Conservation (phyloP, 2,888 invertebrate genomes). For the Perizoma flavofasciatum region DNA sequence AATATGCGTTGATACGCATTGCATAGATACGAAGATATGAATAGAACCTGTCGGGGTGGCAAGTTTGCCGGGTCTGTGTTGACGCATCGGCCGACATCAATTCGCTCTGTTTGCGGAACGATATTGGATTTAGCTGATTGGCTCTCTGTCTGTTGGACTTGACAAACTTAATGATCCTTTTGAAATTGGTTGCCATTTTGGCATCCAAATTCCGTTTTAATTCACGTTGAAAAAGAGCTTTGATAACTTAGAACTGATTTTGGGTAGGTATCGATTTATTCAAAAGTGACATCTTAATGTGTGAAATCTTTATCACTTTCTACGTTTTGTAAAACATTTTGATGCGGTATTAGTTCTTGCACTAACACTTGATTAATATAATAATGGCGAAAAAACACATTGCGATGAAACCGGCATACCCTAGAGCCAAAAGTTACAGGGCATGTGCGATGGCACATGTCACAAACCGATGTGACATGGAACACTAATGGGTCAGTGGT, state of each 20-base stretch:
- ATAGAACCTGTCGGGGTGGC: conserved; percentile 33
- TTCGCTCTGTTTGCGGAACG: conserved; percentile 66
- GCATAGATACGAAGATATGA: neutral
- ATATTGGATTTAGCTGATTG: conserved; percentile 77
- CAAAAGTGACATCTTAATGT: too few species aligned
- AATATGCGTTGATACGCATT: neutral
- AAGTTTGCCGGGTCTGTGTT: conserved; percentile 51
- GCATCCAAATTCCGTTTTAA: conserved; percentile 20
- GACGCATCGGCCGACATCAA: conserved; percentile 59
- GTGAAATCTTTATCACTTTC: too few species aligned
- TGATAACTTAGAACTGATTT: neutral
- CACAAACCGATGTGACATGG: too few species aligned
- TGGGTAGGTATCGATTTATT: too few species aligned
- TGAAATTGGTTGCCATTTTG: conserved; percentile 36
- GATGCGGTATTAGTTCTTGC: too few species aligned
- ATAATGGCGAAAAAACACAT: too few species aligned
- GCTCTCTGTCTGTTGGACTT: conserved; percentile 60
- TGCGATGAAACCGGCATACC: too few species aligned
- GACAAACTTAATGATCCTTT: conserved; percentile 50
- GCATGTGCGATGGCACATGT: too few species aligned
- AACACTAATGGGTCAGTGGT: too few species aligned
- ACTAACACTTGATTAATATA: too few species aligned
- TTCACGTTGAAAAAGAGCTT: conserved; percentile 6
- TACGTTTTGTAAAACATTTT: too few species aligned
- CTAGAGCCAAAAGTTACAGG: too few species aligned